Conservation (phyloP, 2,797 vertebrate species). For the Dipus sagitta region DNA sequence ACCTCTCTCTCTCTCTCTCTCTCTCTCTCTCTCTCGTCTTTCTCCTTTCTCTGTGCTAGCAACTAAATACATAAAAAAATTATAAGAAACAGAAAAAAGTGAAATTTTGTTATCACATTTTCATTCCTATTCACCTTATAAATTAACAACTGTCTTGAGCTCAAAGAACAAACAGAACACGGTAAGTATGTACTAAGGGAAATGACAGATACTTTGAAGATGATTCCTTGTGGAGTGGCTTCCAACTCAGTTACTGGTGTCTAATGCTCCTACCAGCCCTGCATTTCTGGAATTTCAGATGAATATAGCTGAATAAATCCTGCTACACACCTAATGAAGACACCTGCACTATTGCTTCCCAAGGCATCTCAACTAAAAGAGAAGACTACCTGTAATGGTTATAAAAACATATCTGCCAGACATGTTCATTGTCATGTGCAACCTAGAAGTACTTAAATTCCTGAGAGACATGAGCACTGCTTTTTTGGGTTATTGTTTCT, state of each 20-base stretch:
- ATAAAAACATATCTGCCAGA: conserved; percentile 1
- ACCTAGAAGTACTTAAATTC: not conserved
- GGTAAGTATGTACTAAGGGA: too few species aligned
- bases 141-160: not conserved
- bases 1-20: too few species aligned
- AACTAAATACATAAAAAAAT: too few species aligned
- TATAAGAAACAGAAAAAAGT: too few species aligned
- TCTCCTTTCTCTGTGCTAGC: too few species aligned
- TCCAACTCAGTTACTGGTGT: not conserved
- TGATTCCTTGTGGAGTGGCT: not conserved
- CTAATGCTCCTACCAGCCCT: not conserved
- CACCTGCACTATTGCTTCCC: not conserved
- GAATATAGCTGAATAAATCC: not conserved
- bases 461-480: not conserved
- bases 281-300: not conserved
- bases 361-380: conserved; percentile 51
- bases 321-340: not conserved
- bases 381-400: not conserved
- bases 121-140: too few species aligned
- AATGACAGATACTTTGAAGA: not conserved
- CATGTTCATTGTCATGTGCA: not conserved
- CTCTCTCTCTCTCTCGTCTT: too few species aligned
- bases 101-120: too few species aligned
- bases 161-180: not conserved
- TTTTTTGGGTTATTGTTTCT: not conserved